phyloP scores from a whole-genome alignment of 2,113 vertebrate genomes.

The Nyctereutes procyonoides region DNA sequence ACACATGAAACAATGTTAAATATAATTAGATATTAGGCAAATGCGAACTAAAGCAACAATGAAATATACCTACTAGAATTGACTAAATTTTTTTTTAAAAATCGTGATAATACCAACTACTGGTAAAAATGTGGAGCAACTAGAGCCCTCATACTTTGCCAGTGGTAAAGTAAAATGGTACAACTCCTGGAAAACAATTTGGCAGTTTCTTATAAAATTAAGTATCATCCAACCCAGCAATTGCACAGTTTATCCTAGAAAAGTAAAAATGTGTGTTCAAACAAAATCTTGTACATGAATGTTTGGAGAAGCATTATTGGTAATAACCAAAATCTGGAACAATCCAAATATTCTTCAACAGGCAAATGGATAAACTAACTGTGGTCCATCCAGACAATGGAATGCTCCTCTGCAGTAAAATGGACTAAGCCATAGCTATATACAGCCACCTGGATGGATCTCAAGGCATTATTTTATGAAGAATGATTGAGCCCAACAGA shows the following conservation, averaged over 20 bases:
- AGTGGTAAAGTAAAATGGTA: background rate
- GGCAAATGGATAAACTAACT: background rate
- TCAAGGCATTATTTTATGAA: background rate
- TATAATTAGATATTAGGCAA: background rate
- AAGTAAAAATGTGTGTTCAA: background rate
- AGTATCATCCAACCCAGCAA: background rate
- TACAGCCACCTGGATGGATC: background rate
- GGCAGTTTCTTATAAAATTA: background rate
- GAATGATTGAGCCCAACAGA: background rate
- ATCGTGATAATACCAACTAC: background rate
- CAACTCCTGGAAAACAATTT: background rate
- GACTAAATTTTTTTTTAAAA: background rate
- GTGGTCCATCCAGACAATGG: background rate
- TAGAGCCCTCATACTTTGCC: background rate
- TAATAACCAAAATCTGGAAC: background rate
- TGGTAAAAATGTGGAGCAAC: background rate
- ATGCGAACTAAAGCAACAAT: background rate
- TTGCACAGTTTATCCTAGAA: background rate
- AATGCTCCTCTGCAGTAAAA: background rate
- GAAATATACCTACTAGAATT: background rate
- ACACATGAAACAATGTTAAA: background rate
- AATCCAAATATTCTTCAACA: background rate
- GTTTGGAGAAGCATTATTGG: background rate
- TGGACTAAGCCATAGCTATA: background rate
- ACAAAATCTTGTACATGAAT: background rate